These are phyloP conservation scores for Coenonympha glycerion DNA, from an alignment of 2,888 invertebrate genomes.

Conservation along the genomic window DNA sequence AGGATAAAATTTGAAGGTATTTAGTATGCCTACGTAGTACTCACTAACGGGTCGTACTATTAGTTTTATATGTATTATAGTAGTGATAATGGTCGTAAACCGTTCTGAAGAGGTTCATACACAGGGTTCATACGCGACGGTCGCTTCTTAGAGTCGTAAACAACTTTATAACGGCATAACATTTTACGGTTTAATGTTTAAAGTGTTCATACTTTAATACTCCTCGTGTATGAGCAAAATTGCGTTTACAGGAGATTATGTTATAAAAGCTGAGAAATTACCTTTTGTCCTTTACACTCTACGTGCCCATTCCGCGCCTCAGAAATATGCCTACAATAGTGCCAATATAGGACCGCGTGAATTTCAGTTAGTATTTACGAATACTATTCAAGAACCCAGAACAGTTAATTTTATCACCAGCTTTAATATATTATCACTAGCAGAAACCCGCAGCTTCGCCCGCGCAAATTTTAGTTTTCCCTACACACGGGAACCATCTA, in stretches of 20 bases:
- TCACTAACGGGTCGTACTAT: too few species aligned
- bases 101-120: not conserved
- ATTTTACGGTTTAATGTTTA: constrained; percentile 12
- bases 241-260: constrained; percentile 9
- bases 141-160: constrained; percentile 11
- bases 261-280: constrained; percentile 10
- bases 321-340: too few species aligned
- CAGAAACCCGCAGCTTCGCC: too few species aligned
- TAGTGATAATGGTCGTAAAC: constrained; percentile 24
- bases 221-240: constrained; percentile 2
- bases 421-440: too few species aligned
- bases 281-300: not conserved
- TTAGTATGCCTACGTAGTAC: not conserved
- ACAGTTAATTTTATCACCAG: too few species aligned
- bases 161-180: constrained; percentile 13
- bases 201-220: constrained; percentile 9
- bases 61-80: not conserved
- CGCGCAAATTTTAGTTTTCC: too few species aligned
- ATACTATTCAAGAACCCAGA: too few species aligned
- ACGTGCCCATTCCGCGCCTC: too few species aligned
- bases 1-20: not conserved
- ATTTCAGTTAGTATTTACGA: too few species aligned
- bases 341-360: too few species aligned
- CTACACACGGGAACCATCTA: too few species aligned
- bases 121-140: too few species aligned